These are phyloP conservation scores for Stichodactyla helianthus DNA, from an alignment of 64 coral and sea anemone genomes.

Conservation along the genomic window DNA sequence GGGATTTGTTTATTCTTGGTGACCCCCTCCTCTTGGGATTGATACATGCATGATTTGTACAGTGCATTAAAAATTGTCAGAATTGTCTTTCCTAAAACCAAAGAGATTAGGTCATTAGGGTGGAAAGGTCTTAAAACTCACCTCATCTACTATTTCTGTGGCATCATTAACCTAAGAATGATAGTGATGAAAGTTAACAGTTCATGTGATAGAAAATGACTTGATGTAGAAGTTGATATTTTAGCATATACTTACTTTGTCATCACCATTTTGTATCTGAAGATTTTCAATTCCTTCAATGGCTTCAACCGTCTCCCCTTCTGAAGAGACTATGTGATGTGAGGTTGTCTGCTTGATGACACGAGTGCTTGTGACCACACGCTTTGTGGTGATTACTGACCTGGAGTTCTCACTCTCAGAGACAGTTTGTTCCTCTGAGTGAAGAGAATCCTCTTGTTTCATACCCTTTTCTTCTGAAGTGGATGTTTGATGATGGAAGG, in stretches of 20 bases:
- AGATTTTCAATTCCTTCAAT: conserved; percentile 58
- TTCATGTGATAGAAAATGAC: background rate
- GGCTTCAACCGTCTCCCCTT: conserved; percentile 55
- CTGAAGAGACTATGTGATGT: conserved; percentile 61
- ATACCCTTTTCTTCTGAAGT: conserved; percentile 49
- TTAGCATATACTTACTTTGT: background rate
- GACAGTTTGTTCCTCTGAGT: conserved; percentile 25
- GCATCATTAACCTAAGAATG: background rate
- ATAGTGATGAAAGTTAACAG: background rate
- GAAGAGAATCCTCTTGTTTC: conserved; percentile 36
- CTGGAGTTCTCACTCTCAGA: conserved; percentile 34
- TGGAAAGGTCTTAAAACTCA: background rate
- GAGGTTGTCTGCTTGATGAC: conserved; percentile 65
- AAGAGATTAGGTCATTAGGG: too few relatives aligned
- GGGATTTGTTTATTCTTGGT: too few relatives aligned
- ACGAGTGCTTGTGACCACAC: conserved; percentile 65
- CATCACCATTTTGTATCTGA: conserved; percentile 48
- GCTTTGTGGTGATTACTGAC: conserved; percentile 62
- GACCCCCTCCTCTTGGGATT: too few relatives aligned
- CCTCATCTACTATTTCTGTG: background rate
- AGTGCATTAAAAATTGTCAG: background rate
- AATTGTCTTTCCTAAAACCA: background rate
- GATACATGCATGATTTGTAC: too few relatives aligned
- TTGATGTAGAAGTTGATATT: background rate
- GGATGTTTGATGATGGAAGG: conserved; percentile 57